Evolutionary conservation across 2,888 invertebrate species (phyloP), one percentile per base, ranked within the genome.

Genomic region (Tachina grossa): DNA sequence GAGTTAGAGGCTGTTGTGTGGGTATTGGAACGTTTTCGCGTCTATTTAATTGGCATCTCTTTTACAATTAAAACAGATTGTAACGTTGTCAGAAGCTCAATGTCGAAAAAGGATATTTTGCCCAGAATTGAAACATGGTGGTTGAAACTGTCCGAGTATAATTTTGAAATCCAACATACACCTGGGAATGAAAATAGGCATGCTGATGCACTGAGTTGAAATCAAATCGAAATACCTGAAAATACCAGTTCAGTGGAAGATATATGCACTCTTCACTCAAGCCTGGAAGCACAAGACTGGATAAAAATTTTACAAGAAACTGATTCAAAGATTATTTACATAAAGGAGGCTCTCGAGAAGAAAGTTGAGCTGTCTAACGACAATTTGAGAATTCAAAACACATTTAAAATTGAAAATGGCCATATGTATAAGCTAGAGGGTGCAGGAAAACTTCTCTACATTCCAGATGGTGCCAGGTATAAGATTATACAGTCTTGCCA

Each of bases 171-270:
- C 1, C 49, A 61, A 10, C 49, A 65, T 6, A 49, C 22, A 3
- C n/a, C 31, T 9, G 74, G 49, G 9, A n/a, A 6, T 22, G 31
- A 75, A 41, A 65, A 75, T n/a, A 63, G 49, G 6, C 68, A 77
- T 68, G 59, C 68, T 19, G 68, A 77, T 59, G 77, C 68, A 39
- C 49, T 77, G 66, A 78, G 69, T 16, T 51, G 77, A 9, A 51
- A 78, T 53, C 49, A 51, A 61, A 14, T 16, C 14, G 51, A 22
- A 1, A 13, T 14, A 10, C 59, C 77, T 1, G 77, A 77, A 22
- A 51, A 68, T 14, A 77, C 77, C 9, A 61, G 11, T 11, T 9
- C 76, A 39, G 77, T 68, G 6, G 66, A 49, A 3, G 59, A 77
- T 51, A 49, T 74, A 51, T 74, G n/a, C n/a, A n/a, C n/a, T n/a